Evolutionary conservation across 2,797 vertebrate species (phyloP).

Genomic region (Podarcis lilfordi): DNA sequence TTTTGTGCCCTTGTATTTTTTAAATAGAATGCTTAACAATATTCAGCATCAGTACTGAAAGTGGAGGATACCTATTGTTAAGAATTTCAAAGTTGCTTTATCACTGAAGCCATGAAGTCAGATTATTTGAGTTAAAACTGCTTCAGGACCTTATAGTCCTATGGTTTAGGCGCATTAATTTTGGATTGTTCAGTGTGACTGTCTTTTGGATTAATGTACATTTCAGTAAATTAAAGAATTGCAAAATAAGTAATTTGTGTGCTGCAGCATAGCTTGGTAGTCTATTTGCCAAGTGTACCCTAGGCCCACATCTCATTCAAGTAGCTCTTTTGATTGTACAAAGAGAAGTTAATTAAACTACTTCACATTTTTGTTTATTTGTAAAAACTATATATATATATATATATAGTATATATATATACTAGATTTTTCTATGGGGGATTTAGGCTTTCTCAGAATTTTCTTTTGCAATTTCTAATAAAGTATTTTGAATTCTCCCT

Average conservation of each 20-base stretch:
- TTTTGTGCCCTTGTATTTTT: background rate
- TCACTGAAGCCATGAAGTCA: background rate
- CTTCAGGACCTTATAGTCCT: background rate
- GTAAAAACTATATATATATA: too few relatives aligned
- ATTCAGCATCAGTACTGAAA: background rate
- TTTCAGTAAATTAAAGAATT: background rate
- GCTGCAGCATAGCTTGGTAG: background rate
- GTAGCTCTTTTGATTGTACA: background rate
- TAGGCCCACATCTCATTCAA: too few relatives aligned
- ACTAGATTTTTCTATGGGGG: background rate
- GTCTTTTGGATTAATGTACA: background rate
- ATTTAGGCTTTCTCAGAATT: background rate
- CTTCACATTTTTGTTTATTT: background rate
- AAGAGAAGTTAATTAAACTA: background rate
- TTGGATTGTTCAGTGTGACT: background rate
- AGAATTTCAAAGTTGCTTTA: background rate
- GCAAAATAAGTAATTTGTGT: background rate
- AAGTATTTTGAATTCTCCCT: background rate
- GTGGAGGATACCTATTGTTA: background rate
- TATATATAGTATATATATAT: too few relatives aligned
- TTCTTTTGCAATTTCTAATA: background rate
- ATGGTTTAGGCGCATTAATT: background rate
- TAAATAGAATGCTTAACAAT: background rate
- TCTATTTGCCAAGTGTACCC: background rate
- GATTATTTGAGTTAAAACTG: background rate